Evolutionary conservation across 2,113 vertebrate genomes (phyloP).

Genomic region (Psilopogon haemacephalus): DNA sequence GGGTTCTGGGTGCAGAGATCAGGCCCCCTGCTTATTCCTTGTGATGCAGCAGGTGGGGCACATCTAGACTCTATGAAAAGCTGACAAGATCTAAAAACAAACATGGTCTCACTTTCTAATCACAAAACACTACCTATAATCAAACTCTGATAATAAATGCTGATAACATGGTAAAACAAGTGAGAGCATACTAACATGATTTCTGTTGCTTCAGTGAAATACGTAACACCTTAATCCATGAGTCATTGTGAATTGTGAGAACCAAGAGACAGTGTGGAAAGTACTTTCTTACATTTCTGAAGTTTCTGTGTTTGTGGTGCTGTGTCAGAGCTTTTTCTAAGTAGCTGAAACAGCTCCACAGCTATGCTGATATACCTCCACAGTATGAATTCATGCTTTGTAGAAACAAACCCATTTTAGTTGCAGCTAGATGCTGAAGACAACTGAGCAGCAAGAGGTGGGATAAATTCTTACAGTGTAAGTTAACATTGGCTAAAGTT

Average conservation of each 20-base stretch:
- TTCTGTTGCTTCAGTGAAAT: background rate
- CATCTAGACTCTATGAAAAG: accelerated
- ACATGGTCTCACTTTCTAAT: background rate
- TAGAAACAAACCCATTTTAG: background rate
- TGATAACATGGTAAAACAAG: background rate
- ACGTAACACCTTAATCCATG: background rate
- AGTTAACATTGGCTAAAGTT: background rate
- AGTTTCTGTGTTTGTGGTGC: background rate
- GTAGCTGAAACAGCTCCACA: background rate
- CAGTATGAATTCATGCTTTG: background rate
- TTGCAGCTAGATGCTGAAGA: background rate
- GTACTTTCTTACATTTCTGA: background rate
- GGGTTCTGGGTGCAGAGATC: background rate
- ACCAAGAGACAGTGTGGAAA: background rate
- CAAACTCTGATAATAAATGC: background rate
- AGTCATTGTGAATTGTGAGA: background rate
- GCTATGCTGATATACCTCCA: background rate
- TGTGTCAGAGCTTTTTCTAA: background rate
- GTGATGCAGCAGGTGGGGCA: too few species aligned
- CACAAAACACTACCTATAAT: background rate
- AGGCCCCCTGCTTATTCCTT: background rate
- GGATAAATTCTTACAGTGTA: background rate
- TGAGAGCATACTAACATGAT: background rate
- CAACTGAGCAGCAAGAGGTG: background rate
- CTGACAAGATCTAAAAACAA: too few species aligned